These are phyloP conservation scores for Heteromyza rotundicornis DNA, from an alignment of 2,888 invertebrate genomes.

Conservation along the genomic window DNA sequence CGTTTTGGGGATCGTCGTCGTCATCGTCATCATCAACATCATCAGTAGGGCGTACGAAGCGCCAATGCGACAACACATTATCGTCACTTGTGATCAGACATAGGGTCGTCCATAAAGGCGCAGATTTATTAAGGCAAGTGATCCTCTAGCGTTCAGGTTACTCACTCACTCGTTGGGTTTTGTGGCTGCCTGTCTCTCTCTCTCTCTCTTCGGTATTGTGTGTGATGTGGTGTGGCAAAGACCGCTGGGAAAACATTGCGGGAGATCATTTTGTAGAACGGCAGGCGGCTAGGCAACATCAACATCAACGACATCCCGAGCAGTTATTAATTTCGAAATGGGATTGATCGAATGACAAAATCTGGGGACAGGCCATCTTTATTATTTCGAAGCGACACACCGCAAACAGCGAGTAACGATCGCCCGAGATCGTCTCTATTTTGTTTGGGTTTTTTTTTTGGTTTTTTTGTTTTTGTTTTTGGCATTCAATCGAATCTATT, in stretches of 20 bases:
- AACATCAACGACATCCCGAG: slow-evolving; percentile 32
- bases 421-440: not conserved
- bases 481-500: not conserved
- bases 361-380: slow-evolving; percentile 34
- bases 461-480: not conserved
- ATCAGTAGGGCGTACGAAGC: slow-evolving; percentile 31
- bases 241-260: not conserved
- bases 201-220: not conserved
- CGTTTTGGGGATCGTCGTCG: not conserved
- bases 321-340: slow-evolving; percentile 50
- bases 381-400: not conserved
- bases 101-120: not conserved
- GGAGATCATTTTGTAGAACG: not conserved
- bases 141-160: not conserved
- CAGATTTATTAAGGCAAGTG: slow-evolving; percentile 3
- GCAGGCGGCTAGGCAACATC: slow-evolving; percentile 4
- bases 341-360: slow-evolving; percentile 54
- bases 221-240: not conserved
- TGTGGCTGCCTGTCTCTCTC: not conserved
- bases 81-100: slow-evolving; percentile 46
- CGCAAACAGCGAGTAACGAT: not conserved
- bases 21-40: no score
- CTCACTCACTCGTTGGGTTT: no score
- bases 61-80: slow-evolving; percentile 49
- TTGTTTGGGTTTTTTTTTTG: not conserved